These are phyloP conservation scores for Camponotus vicinus DNA, from an alignment of 1,140 invertebrate genomes.

Conservation along the genomic window DNA sequence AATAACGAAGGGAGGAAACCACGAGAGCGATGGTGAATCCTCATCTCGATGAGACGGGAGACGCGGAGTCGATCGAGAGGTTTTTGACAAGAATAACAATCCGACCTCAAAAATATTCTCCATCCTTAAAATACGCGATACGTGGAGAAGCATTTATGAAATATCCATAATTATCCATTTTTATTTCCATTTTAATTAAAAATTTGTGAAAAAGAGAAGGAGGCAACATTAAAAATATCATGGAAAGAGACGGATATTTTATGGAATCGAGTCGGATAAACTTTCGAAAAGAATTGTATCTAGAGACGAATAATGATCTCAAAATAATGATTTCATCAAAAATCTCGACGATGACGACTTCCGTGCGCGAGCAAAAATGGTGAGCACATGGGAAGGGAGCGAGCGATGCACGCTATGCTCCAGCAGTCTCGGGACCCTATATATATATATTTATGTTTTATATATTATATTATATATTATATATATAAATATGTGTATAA, in stretches of 20 bases:
- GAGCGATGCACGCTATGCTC: slow-evolving; percentile 77
- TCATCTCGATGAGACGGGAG: slow-evolving; percentile 56
- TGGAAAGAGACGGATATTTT: neutral
- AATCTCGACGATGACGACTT: slow-evolving; percentile 48
- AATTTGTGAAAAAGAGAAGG: neutral
- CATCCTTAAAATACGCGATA: neutral
- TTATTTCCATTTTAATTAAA: slow-evolving; percentile 35
- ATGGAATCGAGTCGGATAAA: neutral
- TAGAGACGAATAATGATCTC: slow-evolving; percentile 51
- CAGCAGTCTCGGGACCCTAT: slow-evolving; percentile 82
- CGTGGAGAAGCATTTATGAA: neutral
- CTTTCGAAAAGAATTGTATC: slow-evolving; percentile 16
- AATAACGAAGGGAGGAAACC: neutral
- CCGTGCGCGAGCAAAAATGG: neutral
- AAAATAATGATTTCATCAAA: slow-evolving; percentile 52
- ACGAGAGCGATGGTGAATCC: slow-evolving; percentile 39
- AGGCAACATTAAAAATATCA: neutral
- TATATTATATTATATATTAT: slow-evolving; percentile 80
- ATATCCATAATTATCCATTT: neutral
- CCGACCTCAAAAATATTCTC: slow-evolving; percentile 27
- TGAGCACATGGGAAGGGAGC: slow-evolving; percentile 1
- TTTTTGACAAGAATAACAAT: slow-evolving; percentile 60
- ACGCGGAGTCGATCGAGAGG: slow-evolving; percentile 59
- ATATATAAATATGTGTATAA: slow-evolving; percentile 83
- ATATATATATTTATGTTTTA: slow-evolving; percentile 82